Evolutionary conservation across 2,113 vertebrate genomes (phyloP).

Genomic region (Prinia subflava): DNA sequence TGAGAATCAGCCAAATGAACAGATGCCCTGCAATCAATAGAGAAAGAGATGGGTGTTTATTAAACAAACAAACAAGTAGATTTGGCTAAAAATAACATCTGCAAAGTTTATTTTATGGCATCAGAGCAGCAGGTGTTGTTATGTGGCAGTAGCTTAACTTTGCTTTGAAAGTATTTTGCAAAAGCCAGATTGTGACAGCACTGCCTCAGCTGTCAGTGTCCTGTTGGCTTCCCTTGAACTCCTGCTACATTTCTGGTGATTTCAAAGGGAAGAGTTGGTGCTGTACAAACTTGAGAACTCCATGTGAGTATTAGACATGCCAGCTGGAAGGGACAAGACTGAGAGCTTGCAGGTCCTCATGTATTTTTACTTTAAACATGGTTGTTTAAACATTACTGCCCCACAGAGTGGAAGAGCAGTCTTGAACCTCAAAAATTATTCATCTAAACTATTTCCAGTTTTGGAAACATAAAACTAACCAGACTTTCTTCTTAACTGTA

Average conservation of each 20-base stretch:
- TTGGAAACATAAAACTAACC: neutral
- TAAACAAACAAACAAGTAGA: neutral
- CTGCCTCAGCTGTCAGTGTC: neutral
- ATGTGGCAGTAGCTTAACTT: neutral
- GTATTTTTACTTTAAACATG: neutral
- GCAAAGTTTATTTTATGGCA: neutral
- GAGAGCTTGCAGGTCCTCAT: neutral
- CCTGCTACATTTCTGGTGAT: neutral
- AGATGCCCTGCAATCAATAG: neutral
- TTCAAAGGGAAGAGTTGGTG: neutral
- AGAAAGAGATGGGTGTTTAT: neutral
- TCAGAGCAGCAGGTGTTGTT: neutral
- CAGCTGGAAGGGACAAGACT: neutral
- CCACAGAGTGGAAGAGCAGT: neutral
- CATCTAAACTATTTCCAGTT: neutral
- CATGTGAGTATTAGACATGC: neutral
- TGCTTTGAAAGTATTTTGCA: neutral
- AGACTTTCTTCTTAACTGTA: neutral
- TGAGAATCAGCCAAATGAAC: neutral
- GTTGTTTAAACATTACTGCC: neutral
- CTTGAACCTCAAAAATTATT: neutral
- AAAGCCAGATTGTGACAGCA: neutral
- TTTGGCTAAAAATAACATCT: neutral
- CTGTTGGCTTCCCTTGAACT: neutral
- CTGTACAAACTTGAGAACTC: neutral